Evolutionary conservation across 2,888 invertebrate genomes (phyloP).

Genomic region (Xanthia togata): DNA sequence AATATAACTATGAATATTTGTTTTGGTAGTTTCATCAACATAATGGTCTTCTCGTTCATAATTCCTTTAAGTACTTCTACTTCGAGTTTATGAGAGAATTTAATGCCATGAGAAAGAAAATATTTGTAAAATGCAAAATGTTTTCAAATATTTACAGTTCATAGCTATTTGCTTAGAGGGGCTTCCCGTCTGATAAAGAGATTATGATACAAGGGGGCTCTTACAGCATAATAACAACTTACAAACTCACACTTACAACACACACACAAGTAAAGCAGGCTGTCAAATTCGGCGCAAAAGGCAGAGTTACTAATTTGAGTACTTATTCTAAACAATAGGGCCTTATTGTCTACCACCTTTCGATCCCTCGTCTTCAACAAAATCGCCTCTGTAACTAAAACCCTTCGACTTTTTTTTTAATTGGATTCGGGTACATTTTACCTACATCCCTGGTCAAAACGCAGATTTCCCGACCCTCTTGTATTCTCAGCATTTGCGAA

Average conservation of each 20-base stretch:
- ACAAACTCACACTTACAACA: too few species aligned
- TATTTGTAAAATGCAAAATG: conserved; percentile 23
- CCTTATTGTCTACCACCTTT: too few species aligned
- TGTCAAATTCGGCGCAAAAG: background rate
- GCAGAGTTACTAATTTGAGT: background rate
- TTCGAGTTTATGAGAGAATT: background rate
- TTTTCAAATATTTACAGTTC: conserved; percentile 45
- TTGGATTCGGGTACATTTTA: too few species aligned
- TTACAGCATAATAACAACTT: conserved; percentile 4
- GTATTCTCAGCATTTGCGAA: background rate
- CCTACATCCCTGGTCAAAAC: background rate
- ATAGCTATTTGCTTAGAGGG: conserved; percentile 30
- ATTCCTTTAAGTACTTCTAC: background rate
- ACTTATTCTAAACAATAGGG: too few species aligned
- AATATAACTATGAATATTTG: background rate
- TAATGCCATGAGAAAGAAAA: conserved; percentile 2
- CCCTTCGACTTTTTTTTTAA: background rate
- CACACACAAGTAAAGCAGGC: background rate
- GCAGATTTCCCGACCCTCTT: background rate
- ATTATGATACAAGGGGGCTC: conserved; percentile 34
- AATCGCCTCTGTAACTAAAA: background rate
- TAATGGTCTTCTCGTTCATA: background rate
- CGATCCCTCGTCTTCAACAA: background rate
- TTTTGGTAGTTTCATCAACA: background rate
- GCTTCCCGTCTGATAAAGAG: conserved; percentile 33